Evolutionary conservation across 2,113 vertebrate species (phyloP).

Genomic region (Colossoma macropomum): DNA sequence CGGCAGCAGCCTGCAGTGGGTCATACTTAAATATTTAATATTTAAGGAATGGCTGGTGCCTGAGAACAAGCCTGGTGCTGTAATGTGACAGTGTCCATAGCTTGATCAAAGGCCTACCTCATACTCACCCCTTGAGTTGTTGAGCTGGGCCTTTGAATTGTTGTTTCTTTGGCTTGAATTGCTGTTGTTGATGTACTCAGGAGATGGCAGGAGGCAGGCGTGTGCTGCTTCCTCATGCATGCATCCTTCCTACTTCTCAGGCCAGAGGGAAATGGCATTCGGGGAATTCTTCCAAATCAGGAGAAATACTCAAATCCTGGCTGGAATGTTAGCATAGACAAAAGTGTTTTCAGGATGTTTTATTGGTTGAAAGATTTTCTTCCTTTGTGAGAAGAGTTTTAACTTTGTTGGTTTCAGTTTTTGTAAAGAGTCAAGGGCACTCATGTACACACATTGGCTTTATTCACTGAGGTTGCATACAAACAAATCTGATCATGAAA

Average conservation of each 20-base stretch:
- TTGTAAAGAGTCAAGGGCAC: not conserved
- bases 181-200: constrained; percentile 18
- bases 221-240: constrained; percentile 56
- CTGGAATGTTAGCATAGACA: constrained; percentile 29
- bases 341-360: constrained; percentile 58
- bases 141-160: too few relatives aligned
- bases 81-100: constrained; percentile 36
- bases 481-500: too few relatives aligned
- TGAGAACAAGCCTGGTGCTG: not conserved
- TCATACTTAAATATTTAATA: constrained; percentile 11
- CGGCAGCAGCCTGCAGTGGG: constrained; percentile 23
- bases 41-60: not conserved
- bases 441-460: not conserved
- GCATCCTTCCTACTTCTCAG: constrained; percentile 46
- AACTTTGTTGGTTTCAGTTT: not conserved
- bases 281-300: constrained; percentile 61
- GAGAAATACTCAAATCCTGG: constrained; percentile 45
- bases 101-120: constrained; percentile 44
- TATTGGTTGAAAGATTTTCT: constrained; percentile 54
- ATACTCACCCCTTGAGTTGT: not conserved
- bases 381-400: constrained; percentile 2
- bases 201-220: constrained; percentile 38
- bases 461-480: too few relatives aligned
- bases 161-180: too few relatives aligned
- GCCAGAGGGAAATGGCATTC: constrained; percentile 45